phyloP scores from a whole-genome alignment of 2,797 vertebrate genomes.

The Amniataba percoides region DNA sequence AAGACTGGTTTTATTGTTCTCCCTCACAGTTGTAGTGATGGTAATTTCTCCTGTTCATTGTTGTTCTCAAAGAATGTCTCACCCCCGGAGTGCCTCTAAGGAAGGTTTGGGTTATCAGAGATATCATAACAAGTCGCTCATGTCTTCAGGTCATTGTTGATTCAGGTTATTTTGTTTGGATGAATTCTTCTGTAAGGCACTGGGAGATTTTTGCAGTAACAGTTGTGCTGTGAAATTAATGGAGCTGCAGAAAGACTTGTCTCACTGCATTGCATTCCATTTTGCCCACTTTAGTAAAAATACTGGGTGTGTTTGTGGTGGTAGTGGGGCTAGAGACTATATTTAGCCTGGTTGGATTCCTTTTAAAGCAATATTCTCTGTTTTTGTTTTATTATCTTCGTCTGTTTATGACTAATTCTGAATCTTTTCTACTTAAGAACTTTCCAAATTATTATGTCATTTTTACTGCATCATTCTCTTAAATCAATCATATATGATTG shows the following conservation, averaged over 20 bases:
- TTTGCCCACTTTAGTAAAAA: slow-evolving; percentile 15
- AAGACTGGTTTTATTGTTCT: background rate
- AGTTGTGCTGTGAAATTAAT: slow-evolving; percentile 9
- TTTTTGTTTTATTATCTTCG: background rate
- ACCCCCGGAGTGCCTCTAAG: background rate
- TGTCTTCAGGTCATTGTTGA: background rate
- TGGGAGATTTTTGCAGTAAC: slow-evolving; percentile 2
- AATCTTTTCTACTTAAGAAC: background rate
- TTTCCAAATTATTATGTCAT: background rate
- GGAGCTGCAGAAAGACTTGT: background rate
- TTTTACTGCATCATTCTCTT: slow-evolving; percentile 1
- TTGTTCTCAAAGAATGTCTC: slow-evolving; percentile 2
- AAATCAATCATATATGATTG: slow-evolving; percentile 1
- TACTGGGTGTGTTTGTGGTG: background rate
- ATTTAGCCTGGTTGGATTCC: background rate
- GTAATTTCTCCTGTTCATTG: background rate
- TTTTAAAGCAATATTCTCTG: background rate
- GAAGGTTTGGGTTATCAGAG: background rate
- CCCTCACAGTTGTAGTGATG: background rate
- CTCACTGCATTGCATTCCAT: slow-evolving; percentile 32
- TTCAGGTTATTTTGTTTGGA: slow-evolving; percentile 5
- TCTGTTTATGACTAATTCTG: slow-evolving; percentile 18
- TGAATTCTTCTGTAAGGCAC: background rate
- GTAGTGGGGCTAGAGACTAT: background rate
- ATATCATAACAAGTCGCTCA: background rate